Evolutionary conservation across 2,888 invertebrate genomes (phyloP), one percentile per base, ranked within the genome.

Genomic region (Leucophenga maculata): DNA sequence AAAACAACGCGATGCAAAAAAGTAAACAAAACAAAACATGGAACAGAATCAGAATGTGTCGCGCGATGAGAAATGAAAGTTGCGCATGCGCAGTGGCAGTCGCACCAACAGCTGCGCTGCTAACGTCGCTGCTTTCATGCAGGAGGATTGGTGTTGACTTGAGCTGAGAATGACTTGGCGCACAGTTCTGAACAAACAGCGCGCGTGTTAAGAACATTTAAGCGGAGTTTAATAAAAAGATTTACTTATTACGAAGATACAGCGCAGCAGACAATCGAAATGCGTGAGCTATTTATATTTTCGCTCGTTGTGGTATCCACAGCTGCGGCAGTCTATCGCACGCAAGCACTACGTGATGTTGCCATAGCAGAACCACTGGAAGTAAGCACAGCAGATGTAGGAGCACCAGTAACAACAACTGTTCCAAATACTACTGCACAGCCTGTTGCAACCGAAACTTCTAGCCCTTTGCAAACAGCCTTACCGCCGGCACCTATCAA

Each of bases 101-200:
- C n/a, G n/a, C n/a, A 16, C 8, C 20, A 16, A 3, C 26, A 26
- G 4, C 26, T 26, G 26, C 46, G 31, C 26, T 13, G 60, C 39
- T 26, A 11, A 39, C 31, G 32, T 55, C 55, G 60, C 55, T 2
- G 16, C 57, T 16, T 62, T 26, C 50, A 62, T 20, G 20, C n/a
- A 48, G 52, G 16, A 16, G 31, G 48, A 59, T 46, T 67, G 67
- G 76, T 74, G 65, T 76, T 75, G 69, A 76, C 68, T 72, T 70
- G 50, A 60, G 72, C 68, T 70, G 72, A 54, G 52, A 69, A 26
- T 60, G 72, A 74, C 74, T 66, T 52, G 54, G 65, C 55, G 70
- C 65, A 62, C 85, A 85, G 85, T 85, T 78, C 82, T 82, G 75
- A 76, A 70, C 74, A 73, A 76, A 78, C 78, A 75, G 84, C 77